A percentile compares a stretch with the other conserved stretches of the same genome.
These are phyloP conservation scores for Drosophila phalerata DNA, from an alignment of 2,888 invertebrate genomes.

Conservation along the genomic window DNA sequence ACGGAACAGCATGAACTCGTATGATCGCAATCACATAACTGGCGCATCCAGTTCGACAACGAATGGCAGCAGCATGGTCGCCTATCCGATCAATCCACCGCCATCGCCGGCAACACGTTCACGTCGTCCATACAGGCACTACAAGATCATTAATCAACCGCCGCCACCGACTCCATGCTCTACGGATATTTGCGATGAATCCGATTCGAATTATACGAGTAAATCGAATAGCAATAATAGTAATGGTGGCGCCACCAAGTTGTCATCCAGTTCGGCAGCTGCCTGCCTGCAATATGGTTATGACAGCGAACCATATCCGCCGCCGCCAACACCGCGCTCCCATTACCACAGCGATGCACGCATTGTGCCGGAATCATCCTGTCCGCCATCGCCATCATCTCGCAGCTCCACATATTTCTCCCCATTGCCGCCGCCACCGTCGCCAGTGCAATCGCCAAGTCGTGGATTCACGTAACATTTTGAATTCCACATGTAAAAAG, in stretches of 20 bases:
- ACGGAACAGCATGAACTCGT: slow-evolving; percentile 88
- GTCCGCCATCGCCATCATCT: slow-evolving; percentile 90
- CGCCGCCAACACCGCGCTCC: slow-evolving; percentile 91
- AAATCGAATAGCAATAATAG: slow-evolving; percentile 86
- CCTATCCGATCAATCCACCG: slow-evolving; percentile 96
- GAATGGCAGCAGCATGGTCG: slow-evolving; percentile 85
- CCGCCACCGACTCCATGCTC: slow-evolving; percentile 98
- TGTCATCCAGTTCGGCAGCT: slow-evolving; percentile 84
- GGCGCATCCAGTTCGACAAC: slow-evolving; percentile 86
- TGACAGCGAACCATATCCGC: slow-evolving; percentile 90
- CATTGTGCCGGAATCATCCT: slow-evolving; percentile 87
- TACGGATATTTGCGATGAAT: slow-evolving; percentile 96
- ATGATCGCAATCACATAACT: slow-evolving; percentile 90
- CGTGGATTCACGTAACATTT: slow-evolving; percentile 86
- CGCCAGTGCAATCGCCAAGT: slow-evolving; percentile 89
- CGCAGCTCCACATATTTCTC: slow-evolving; percentile 92
- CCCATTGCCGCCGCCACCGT: slow-evolving; percentile 94
- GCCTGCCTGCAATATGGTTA: slow-evolving; percentile 87
- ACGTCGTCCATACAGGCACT: slow-evolving; percentile 92
- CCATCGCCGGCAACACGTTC: slow-evolving; percentile 94
- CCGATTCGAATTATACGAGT: slow-evolving; percentile 90
- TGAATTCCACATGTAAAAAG: slow-evolving; percentile 83
- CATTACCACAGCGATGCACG: slow-evolving; percentile 90
- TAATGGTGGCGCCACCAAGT: slow-evolving; percentile 81
- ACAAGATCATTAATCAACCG: slow-evolving; percentile 91